Percentiles rank a stretch among this genome's conserved stretches.
These are phyloP conservation scores for Chrysocyon brachyurus DNA, from an alignment of 2,797 vertebrate genomes.

Conservation along the genomic window DNA sequence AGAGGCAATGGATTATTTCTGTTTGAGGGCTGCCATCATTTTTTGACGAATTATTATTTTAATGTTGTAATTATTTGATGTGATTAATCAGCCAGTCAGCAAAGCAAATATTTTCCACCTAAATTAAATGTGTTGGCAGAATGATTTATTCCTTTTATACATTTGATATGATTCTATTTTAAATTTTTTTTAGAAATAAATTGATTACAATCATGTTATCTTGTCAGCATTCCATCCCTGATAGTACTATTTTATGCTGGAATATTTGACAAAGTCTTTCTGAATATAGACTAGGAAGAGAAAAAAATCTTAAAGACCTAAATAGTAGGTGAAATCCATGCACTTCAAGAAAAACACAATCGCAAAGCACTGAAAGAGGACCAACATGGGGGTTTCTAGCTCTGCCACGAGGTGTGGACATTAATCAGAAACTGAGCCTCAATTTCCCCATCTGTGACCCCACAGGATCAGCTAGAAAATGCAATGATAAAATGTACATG, in stretches of 20 bases:
- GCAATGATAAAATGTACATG: neutral
- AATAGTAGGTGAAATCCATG: neutral
- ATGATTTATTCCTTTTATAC: neutral
- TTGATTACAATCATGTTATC: constrained; percentile 53
- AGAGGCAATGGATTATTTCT: constrained; percentile 77
- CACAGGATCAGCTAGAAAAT: neutral
- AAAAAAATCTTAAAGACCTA: neutral
- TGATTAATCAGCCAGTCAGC: constrained; percentile 64
- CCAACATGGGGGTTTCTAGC: neutral
- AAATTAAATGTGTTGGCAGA: constrained; percentile 62
- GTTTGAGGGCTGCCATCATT: constrained; percentile 42
- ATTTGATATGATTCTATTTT: constrained; percentile 51
- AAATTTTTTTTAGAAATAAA: constrained; percentile 65
- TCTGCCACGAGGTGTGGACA: neutral
- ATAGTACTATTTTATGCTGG: neutral
- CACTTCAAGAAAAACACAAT: neutral
- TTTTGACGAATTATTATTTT: constrained; percentile 80
- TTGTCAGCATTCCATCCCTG: neutral
- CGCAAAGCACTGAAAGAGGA: neutral
- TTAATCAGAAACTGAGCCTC: neutral
- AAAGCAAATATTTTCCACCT: constrained; percentile 78
- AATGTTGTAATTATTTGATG: constrained; percentile 79
- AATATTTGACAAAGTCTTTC: constrained; percentile 15
- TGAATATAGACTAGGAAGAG: neutral
- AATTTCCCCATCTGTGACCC: neutral